Evolutionary conservation across 53 echinoderm and acorn worm genomes (phyloP), one percentile per base, ranked within the genome.

Genomic region (Paracentrotus lividus): DNA sequence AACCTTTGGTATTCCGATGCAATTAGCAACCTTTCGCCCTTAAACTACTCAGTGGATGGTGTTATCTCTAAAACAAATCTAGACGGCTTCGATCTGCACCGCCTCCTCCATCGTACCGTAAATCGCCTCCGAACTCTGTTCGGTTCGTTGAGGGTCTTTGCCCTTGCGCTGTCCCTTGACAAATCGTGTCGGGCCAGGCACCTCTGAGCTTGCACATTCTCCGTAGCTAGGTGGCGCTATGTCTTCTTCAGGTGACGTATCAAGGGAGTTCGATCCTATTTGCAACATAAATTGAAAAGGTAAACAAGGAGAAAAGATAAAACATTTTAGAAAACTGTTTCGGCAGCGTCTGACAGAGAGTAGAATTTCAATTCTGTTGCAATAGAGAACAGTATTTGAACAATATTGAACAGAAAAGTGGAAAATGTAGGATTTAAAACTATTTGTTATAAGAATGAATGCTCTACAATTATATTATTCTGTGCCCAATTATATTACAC

Each of bases 141-240:
- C 31, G 13, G 29, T 21, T 20, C 59, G 88, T 6, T 24, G 0
- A 15, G 88, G 88, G 88, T 57, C 56, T n/a, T 85, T 53, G 51
- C 23, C 85, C 77, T 14, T 77, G 20, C 12, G 77, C 16, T 42
- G 72, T 29, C 2, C 32, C 23, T 40, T 42, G 6, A 77, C 77
- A 4, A 40, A 5, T 77, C 42, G 77, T 18, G 77, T 77, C 32
- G 40, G 77, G 77, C 42, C 77, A 77, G 42, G 7, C 2, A 40
- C 42, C 77, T 42, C 42, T 6, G 77, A 38, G 42, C 42, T 3
- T 55, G 88, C 59, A 23, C 58, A 40, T 36, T 88, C 88, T 58
- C 88, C 60, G 40, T 88, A 88, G 88, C 88, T 88, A 34, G 88
- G 88, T 16, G 88, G 64, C 88, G 88, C 61, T 42, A 61, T 23